These are phyloP conservation scores for Mallotus villosus DNA, from an alignment of 2,797 vertebrate species.

Conservation along the genomic window DNA sequence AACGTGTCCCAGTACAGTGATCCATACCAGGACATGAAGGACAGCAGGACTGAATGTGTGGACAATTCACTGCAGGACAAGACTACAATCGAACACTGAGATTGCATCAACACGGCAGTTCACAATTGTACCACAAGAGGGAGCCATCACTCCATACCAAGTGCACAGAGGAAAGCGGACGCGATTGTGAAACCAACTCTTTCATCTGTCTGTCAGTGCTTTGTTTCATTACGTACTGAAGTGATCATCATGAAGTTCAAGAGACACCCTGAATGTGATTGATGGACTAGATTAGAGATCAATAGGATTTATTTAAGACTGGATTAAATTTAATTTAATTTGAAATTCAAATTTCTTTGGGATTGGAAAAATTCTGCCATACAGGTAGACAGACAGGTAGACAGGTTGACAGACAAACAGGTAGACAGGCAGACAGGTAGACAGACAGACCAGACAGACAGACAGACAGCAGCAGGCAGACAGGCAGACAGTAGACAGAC, in stretches of 20 bases:
- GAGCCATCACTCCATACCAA: constrained; percentile 24
- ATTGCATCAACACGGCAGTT: neutral
- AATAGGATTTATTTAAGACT: no score
- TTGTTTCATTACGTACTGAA: neutral
- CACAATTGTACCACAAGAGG: constrained; percentile 44
- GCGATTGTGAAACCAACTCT: neutral
- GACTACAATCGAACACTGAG: neutral
- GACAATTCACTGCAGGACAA: neutral
- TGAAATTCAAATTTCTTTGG: no score
- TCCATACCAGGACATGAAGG: neutral
- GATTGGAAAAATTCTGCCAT: no score
- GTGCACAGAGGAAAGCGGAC: neutral
- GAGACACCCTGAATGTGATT: no score
- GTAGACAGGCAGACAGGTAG: neutral
- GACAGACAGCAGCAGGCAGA: no score
- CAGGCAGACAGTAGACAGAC: no score
- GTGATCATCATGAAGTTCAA: no score
- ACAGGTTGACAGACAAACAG: neutral
- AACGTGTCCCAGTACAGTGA: neutral
- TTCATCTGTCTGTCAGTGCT: neutral
- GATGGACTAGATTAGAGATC: no score
- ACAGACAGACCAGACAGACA: no score
- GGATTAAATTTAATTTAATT: no score
- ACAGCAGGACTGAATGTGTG: neutral
- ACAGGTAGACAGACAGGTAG: neutral